These are phyloP conservation scores for Ophioderma brevispina DNA, from an alignment of 35 echinoderm and acorn worm genomes.

Conservation along the genomic window DNA sequence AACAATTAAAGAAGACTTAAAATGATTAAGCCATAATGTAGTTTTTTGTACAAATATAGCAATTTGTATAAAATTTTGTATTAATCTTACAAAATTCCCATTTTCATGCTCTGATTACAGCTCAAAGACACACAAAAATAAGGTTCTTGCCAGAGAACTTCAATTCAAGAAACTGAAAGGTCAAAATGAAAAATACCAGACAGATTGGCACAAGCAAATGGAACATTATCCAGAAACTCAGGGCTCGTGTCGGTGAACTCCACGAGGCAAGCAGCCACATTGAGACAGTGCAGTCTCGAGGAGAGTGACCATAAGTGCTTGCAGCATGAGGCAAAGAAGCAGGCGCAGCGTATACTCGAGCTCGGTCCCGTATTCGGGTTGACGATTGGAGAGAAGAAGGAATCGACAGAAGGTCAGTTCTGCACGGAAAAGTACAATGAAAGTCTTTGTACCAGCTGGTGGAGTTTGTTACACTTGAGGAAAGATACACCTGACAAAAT, in stretches of 20 bases:
- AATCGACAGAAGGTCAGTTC: conserved; percentile 62
- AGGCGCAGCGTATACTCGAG: conserved; percentile 77
- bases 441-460: conserved; percentile 82
- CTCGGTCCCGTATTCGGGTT: conserved; percentile 80
- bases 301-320: conserved; percentile 86
- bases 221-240: conserved; percentile 66
- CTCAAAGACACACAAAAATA: conserved; percentile 60
- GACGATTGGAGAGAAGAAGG: conserved; percentile 66
- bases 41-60: no score
- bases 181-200: conserved; percentile 51
- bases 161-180: conserved; percentile 65
- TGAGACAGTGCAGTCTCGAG: conserved; percentile 35
- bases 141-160: conserved; percentile 68
- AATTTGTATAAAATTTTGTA: no score
- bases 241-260: conserved; percentile 62
- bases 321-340: conserved; percentile 77
- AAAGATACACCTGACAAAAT: conserved; percentile 58
- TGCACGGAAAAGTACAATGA: conserved; percentile 74
- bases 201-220: conserved; percentile 59
- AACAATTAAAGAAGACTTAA: no score
- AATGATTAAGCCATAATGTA: no score
- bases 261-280: conserved; percentile 8
- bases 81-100: no score
- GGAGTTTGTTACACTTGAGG: conserved; percentile 50
- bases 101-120: no score